These are phyloP conservation scores for Drosophila rubida DNA, from an alignment of 2,888 invertebrate species.

Conservation along the genomic window DNA sequence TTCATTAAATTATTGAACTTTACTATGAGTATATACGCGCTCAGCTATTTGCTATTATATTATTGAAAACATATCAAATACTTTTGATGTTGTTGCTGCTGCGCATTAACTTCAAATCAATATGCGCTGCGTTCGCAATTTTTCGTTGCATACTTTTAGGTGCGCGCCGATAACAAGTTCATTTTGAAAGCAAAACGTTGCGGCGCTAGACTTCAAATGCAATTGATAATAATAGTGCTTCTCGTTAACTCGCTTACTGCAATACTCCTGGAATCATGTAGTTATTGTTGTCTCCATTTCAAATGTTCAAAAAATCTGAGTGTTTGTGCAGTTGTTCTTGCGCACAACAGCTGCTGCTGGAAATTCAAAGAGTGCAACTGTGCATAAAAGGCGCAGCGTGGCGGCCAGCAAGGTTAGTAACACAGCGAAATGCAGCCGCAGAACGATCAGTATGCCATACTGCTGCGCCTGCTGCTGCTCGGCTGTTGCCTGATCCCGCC, in stretches of 20 bases:
- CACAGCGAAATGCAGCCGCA: slow-evolving; percentile 24
- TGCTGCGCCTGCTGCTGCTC: slow-evolving; percentile 43
- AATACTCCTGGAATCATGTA: not conserved
- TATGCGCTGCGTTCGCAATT: too few species aligned
- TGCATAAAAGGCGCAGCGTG: slow-evolving; percentile 24
- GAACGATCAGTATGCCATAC: not conserved
- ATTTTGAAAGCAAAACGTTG: too few species aligned
- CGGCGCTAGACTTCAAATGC: too few species aligned
- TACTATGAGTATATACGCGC: too few species aligned
- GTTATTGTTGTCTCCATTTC: too few species aligned
- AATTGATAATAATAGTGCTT: too few species aligned
- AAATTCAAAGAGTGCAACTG: not conserved
- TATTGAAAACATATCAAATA: too few species aligned
- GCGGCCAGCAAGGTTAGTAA: not conserved
- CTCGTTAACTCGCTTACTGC: too few species aligned
- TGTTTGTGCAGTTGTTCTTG: slow-evolving; percentile 20
- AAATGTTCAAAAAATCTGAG: too few species aligned
- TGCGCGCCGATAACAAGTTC: not conserved
- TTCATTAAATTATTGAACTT: not conserved
- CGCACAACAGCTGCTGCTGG: slow-evolving; percentile 27
- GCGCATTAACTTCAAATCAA: too few species aligned
- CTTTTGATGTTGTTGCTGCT: too few species aligned
- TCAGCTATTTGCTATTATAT: too few species aligned
- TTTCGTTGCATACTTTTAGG: not conserved
- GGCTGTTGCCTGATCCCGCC: slow-evolving; percentile 26